A percentile compares a stretch with the other conserved stretches of the same genome.
Evolutionary conservation across 2,797 vertebrate species (phyloP).

Genomic region (Pantherophis alleghaniensis): DNA sequence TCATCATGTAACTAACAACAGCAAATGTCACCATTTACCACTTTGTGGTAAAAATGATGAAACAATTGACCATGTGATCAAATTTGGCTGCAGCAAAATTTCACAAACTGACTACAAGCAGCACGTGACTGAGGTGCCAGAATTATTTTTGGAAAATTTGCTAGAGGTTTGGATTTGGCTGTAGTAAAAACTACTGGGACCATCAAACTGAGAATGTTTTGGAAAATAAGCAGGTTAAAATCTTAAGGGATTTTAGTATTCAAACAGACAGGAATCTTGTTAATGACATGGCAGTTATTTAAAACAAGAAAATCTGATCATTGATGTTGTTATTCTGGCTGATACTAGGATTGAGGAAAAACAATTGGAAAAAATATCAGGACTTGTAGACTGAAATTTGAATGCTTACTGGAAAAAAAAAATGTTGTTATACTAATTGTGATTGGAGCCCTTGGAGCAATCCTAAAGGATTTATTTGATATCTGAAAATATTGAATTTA

Average conservation of each 20-base stretch:
- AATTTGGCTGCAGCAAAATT: no score
- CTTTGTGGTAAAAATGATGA: no score
- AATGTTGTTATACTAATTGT: not conserved
- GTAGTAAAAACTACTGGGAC: no score
- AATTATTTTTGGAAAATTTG: no score
- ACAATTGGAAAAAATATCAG: not conserved
- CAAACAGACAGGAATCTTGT: not conserved
- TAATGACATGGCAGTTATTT: not conserved
- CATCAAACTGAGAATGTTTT: no score
- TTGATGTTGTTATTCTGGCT: not conserved
- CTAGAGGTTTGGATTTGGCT: no score
- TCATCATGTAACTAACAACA: no score
- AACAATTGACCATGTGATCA: no score
- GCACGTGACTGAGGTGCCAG: no score
- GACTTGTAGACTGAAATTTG: not conserved
- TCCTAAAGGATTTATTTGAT: not conserved
- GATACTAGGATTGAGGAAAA: not conserved
- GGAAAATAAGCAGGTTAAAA: no score
- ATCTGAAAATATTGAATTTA: not conserved
- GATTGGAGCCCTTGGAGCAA: not conserved
- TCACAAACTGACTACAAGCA: no score
- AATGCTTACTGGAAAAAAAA: not conserved
- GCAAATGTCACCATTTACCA: no score
- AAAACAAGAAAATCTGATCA: not conserved
- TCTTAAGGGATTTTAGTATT: not conserved